Percentiles rank a stretch among this genome's conserved stretches.
phyloP scores from a whole-genome alignment of 1,140 invertebrate species.

The Drosophila sproati region DNA sequence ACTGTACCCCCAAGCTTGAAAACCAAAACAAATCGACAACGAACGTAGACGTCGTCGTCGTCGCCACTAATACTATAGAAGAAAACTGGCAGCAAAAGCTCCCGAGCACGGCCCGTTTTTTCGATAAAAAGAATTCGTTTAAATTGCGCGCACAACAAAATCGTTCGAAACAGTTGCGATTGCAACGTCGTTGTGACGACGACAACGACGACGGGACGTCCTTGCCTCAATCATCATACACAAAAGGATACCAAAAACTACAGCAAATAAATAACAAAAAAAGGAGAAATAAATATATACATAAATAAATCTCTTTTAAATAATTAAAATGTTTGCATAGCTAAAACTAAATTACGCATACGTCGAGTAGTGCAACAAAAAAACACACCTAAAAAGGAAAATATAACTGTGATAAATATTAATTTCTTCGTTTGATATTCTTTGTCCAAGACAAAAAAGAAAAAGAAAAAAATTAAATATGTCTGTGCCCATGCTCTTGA shows the following conservation, averaged over 20 bases:
- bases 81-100: constrained; percentile 68
- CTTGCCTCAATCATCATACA: constrained; percentile 19
- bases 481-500: constrained; percentile 71
- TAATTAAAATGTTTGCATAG: constrained; percentile 60
- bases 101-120: constrained; percentile 43
- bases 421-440: constrained; percentile 24
- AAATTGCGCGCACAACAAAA: constrained; percentile 81
- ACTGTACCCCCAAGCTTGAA: constrained; percentile 71
- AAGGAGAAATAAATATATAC: neutral
- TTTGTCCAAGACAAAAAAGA: constrained; percentile 21
- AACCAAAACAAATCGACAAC: constrained; percentile 75
- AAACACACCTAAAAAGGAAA: constrained; percentile 13
- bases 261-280: constrained; percentile 4
- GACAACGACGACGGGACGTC: constrained; percentile 59
- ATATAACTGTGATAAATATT: constrained; percentile 68
- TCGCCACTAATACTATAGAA: constrained; percentile 53
- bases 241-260: constrained; percentile 18
- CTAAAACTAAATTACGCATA: constrained; percentile 56
- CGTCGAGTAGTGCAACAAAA: constrained; percentile 66
- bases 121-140: constrained; percentile 82
- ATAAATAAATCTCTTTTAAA: constrained; percentile 14
- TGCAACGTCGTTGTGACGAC: constrained; percentile 70
- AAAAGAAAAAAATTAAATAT: constrained; percentile 31
- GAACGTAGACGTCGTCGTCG: constrained; percentile 39
- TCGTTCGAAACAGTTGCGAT: constrained; percentile 69